Base-by-base conservation (phyloP, 2,797 vertebrate genomes). In the Neosilurus mollespiculum region DNA sequence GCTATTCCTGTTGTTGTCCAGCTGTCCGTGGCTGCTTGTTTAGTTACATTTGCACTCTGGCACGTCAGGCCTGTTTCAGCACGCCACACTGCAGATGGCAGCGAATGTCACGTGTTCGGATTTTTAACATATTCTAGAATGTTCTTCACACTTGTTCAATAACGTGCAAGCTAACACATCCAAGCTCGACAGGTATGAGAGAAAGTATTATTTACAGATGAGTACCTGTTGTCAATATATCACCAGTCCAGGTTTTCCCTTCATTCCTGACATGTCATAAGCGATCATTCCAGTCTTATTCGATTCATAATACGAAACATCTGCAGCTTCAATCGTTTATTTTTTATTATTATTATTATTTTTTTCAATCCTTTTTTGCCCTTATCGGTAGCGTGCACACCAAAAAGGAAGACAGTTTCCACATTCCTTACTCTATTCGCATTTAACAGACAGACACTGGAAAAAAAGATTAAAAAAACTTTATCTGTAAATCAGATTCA, bases 351-450 rank as follows among this genome's bases (percentile, higher is more conserved):
- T 30, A 30, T 30, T 30, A 30, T 30, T n/a, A n/a, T n/a, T n/a
- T 30, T 30, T 30, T 30, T 30, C 30, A 30, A 30, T 89, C 83
- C 84, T 89, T 59, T 75, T 37, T 56, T 87, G 88, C 58, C 37
- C 64, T 75, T 66, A 90, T 78, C 73, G 67, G 53, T 81, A 85
- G 76, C 49, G 77, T 80, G 62, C 10, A 12, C 1, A 43, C 58
- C 82, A 85, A 70, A 85, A 75, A 90, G 86, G 88, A 91, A 90
- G 88, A 86, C 88, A 84, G 91, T 93, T 92, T 43, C 87, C 81
- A 77, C 78, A 84, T 81, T 92, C 91, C 91, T 83, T 64, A 62
- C 83, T 81, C 85, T 84, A 77, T 85, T 90, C 77, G 84, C 86
- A 87, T 88, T 87, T 88, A 87, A 89, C 86, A 90, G 88, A 71